phyloP scores from a whole-genome alignment of 2,113 vertebrate species.

The Todiramphus saurophagus region DNA sequence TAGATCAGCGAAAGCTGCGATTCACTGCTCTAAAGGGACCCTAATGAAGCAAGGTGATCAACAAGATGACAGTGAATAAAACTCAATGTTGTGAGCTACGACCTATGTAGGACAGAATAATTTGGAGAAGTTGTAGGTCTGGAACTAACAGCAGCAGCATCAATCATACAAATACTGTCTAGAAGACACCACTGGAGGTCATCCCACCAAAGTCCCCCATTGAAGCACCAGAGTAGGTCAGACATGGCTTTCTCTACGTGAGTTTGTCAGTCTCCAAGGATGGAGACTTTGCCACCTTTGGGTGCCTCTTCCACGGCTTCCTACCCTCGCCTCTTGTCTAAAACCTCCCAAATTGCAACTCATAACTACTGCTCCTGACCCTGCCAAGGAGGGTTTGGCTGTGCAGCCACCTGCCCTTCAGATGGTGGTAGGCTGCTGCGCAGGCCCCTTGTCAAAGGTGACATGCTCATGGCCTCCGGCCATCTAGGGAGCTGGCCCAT shows the following conservation, averaged over 20 bases:
- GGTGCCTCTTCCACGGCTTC: background rate
- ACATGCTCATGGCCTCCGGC: background rate
- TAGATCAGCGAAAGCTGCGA: background rate
- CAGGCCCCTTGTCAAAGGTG: fast-evolving
- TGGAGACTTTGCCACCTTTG: background rate
- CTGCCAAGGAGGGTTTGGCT: background rate
- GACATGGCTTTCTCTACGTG: fast-evolving
- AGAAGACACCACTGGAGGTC: background rate
- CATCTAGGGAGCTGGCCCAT: fast-evolving
- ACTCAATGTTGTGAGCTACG: background rate
- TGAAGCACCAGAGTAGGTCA: too few relatives aligned
- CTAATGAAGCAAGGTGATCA: background rate
- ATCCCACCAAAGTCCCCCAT: background rate
- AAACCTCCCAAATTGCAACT: fast-evolving
- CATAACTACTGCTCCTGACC: fast-evolving
- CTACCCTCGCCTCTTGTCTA: background rate
- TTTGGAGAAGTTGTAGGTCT: background rate
- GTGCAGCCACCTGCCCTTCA: background rate
- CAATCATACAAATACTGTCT: fast-evolving
- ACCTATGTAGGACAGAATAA: background rate
- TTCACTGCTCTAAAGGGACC: background rate
- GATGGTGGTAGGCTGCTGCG: background rate
- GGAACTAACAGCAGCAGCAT: background rate
- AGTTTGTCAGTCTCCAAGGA: background rate
- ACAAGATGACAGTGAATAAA: background rate